A percentile compares a stretch with the other conserved stretches of the same genome.
These are phyloP conservation scores for Oryctolagus cuniculus DNA, from an alignment of 2,113 vertebrate genomes.

Conservation along the genomic window DNA sequence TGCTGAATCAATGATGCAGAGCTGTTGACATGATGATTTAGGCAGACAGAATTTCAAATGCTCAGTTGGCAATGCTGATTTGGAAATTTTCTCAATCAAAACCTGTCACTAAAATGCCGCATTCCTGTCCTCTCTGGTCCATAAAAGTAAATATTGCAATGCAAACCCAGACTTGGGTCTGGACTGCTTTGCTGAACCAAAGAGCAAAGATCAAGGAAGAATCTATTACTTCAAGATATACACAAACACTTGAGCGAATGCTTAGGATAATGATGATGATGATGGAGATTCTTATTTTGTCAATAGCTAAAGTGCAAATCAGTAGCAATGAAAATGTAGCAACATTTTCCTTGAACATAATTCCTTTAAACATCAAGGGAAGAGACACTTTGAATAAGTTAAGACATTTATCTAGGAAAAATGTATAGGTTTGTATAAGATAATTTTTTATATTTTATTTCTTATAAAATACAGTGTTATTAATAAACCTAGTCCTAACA, in stretches of 20 bases:
- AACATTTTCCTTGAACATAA: neutral
- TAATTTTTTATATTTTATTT: neutral
- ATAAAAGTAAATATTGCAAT: constrained; percentile 76
- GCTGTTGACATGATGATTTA: constrained; percentile 37
- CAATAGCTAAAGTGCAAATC: neutral
- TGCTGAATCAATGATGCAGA: constrained; percentile 35
- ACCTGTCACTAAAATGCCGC: constrained; percentile 74
- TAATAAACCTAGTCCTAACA: neutral
- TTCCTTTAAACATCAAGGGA: neutral
- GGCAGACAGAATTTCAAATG: constrained; percentile 69
- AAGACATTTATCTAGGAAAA: neutral
- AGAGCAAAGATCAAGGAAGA: neutral
- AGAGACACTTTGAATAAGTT: neutral
- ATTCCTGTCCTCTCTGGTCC: constrained; percentile 59
- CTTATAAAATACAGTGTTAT: neutral
- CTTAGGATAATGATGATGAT: neutral
- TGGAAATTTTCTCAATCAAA: constrained; percentile 77
- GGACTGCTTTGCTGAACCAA: too few species aligned
- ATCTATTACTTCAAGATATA: neutral
- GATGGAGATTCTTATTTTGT: constrained; percentile 26
- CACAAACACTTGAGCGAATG: neutral
- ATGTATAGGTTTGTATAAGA: neutral
- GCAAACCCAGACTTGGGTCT: neutral
- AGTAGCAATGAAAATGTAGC: neutral
- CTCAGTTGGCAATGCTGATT: constrained; percentile 57